Evolutionary conservation across 2,113 vertebrate species (phyloP).

Genomic region (Paramormyrops kingsleyae): DNA sequence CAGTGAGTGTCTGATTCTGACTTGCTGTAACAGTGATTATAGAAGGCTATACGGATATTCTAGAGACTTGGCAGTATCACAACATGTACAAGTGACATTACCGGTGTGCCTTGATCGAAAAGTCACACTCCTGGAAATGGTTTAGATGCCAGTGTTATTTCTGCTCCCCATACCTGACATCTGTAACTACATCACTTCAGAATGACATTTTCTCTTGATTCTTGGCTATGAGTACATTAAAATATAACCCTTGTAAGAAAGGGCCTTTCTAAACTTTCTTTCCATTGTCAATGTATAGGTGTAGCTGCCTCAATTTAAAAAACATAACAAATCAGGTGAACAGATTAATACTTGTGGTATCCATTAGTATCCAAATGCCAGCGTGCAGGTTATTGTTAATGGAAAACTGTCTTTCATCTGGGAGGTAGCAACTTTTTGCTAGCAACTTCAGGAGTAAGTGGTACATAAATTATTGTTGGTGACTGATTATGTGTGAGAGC

Average conservation of each 20-base stretch:
- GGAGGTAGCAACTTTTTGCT: background rate
- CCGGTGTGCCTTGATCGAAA: background rate
- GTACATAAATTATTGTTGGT: background rate
- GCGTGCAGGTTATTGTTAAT: background rate
- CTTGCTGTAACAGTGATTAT: background rate
- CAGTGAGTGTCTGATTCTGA: background rate
- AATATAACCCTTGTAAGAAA: background rate
- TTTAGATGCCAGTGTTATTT: background rate
- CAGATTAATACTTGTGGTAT: background rate
- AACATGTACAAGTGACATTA: background rate
- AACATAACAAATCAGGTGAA: background rate
- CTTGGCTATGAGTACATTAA: background rate
- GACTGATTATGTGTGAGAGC: slow-evolving; percentile 6
- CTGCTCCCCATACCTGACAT: background rate
- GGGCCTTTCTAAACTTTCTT: background rate
- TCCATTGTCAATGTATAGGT: background rate
- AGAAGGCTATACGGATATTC: background rate
- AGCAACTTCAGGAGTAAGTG: background rate
- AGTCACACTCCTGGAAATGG: background rate
- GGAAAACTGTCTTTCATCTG: background rate
- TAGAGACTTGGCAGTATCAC: background rate
- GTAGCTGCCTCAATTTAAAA: background rate
- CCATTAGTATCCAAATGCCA: background rate
- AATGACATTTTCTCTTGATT: background rate
- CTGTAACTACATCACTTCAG: background rate